A percentile compares a stretch with the other conserved stretches of the same genome.
These are phyloP conservation scores for Drosophila murphyi DNA, from an alignment of 1,140 invertebrate species.

Conservation along the genomic window DNA sequence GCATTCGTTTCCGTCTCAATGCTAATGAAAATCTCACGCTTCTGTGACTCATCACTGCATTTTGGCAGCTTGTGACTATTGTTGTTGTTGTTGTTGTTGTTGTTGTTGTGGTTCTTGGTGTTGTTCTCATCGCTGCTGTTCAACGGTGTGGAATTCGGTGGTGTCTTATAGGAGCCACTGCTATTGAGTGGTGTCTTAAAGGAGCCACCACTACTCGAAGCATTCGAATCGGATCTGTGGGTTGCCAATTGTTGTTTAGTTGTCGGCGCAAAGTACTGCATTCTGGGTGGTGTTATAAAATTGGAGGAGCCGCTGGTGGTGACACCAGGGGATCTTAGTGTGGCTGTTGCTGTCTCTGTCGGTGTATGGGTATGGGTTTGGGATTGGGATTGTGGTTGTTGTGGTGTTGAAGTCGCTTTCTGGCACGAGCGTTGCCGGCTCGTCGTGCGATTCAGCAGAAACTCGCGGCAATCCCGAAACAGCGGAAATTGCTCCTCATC, in stretches of 20 bases:
- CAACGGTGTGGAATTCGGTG: constrained; percentile 6
- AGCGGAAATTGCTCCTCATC: constrained; percentile 82
- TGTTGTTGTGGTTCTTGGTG: constrained; percentile 32
- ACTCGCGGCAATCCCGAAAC: constrained; percentile 83
- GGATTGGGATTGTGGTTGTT: constrained; percentile 7
- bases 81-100: constrained; percentile 26
- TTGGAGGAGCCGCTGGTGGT: constrained; percentile 18
- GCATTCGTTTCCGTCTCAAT: constrained; percentile 82
- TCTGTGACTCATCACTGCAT: constrained; percentile 52
- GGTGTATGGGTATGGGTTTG: constrained; percentile 23
- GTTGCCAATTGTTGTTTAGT: constrained; percentile 53
- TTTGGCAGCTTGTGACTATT: constrained; percentile 2
- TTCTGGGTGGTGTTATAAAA: constrained; percentile 24
- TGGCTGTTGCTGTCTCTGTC: constrained; percentile 37
- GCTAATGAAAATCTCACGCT: constrained; percentile 82
- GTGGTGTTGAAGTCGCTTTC: constrained; percentile 68
- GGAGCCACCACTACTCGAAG: constrained; percentile 18
- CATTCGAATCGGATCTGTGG: constrained; percentile 66
- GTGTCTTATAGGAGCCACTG: constrained; percentile 12
- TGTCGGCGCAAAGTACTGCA: constrained; percentile 3
- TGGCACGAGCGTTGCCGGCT: constrained; percentile 72
- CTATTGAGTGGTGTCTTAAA: constrained; percentile 16
- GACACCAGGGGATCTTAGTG: constrained; percentile 18
- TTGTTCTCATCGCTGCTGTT: constrained; percentile 47
- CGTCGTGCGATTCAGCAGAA: constrained; percentile 79